phyloP scores from a whole-genome alignment of 1,140 invertebrate genomes.

The Bilobella aurantiaca region DNA sequence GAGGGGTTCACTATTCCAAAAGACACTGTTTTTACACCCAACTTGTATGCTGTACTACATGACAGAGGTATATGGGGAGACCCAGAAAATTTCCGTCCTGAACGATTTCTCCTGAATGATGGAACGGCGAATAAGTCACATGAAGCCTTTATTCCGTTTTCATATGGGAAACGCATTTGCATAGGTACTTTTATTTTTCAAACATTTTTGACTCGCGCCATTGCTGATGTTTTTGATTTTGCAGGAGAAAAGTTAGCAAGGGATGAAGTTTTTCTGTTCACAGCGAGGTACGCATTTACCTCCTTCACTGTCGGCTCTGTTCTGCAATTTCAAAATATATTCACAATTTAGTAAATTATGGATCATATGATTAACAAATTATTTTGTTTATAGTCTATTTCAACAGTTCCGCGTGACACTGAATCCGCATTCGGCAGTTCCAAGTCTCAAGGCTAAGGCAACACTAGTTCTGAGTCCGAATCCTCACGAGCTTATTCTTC shows the following conservation, averaged over 20 bases:
- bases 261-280: neutral
- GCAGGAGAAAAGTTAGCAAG: neutral
- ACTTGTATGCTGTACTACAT: slow-evolving; percentile 40
- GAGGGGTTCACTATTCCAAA: slow-evolving; percentile 38
- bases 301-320: no score
- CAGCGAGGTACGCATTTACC: neutral
- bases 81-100: slow-evolving; percentile 41
- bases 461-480: no score
- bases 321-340: no score
- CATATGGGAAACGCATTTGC: neutral
- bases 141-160: neutral
- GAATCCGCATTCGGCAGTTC: no score
- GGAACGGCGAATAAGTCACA: neutral
- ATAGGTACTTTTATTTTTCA: neutral
- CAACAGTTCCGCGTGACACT: no score
- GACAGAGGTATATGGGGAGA: slow-evolving; percentile 40
- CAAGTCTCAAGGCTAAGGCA: no score
- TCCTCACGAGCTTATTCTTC: no score
- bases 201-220: neutral
- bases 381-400: no score
- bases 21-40: slow-evolving; percentile 39
- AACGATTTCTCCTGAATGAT: slow-evolving; percentile 39
- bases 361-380: no score
- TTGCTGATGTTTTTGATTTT: neutral
- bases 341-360: no score